Evolutionary conservation across 2,888 invertebrate species (phyloP).

Genomic region (Empis stercorea): DNA sequence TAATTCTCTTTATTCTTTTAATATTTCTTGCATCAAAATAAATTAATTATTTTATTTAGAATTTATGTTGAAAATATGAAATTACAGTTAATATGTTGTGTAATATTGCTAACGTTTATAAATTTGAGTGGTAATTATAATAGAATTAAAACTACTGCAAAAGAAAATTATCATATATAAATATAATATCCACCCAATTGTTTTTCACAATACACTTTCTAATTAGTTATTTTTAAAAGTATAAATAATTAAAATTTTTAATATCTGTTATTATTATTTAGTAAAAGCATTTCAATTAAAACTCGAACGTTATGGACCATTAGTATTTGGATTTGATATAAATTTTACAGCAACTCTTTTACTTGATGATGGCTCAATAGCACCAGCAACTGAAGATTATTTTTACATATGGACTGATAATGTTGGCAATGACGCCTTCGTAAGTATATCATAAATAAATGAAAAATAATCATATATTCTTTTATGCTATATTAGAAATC

Average conservation of each 20-base stretch:
- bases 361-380: slow-evolving; percentile 19
- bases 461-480: background rate
- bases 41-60: too few species aligned
- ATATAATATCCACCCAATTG: too few species aligned
- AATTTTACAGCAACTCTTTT: slow-evolving; percentile 42
- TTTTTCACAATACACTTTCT: too few species aligned
- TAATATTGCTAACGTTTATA: too few species aligned
- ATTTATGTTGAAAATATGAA: too few species aligned
- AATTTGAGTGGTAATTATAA: too few species aligned
- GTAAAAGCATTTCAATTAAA: slow-evolving; percentile 35
- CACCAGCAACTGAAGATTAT: slow-evolving; percentile 14
- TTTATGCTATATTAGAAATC: slow-evolving; percentile 1
- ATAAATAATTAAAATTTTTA: background rate
- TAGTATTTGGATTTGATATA: slow-evolving; percentile 58
- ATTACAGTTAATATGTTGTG: too few species aligned
- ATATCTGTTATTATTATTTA: slow-evolving; percentile 11
- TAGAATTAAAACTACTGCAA: too few species aligned
- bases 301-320: slow-evolving; percentile 50
- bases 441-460: slow-evolving; percentile 12
- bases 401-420: background rate
- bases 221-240: background rate
- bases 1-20: too few species aligned
- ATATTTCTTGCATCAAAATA: too few species aligned
- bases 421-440: slow-evolving; percentile 4
- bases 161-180: too few species aligned